Evolutionary conservation across 2,113 vertebrate species (phyloP), one percentile per base, ranked within the genome.

Genomic region (Cochlearius cochlearius): DNA sequence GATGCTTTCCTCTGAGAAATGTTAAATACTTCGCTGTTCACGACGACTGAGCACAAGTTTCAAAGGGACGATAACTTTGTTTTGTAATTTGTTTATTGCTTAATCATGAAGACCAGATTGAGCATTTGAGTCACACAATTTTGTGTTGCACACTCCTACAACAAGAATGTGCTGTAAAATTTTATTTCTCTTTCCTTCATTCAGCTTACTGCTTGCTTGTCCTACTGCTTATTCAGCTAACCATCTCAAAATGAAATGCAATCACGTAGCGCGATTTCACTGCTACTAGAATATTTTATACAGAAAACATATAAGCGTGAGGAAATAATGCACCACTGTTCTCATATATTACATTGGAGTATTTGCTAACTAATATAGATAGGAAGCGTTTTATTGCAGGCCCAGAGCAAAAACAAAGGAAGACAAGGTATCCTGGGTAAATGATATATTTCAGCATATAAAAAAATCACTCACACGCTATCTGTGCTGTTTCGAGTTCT

Each of bases 391-490:
- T 96, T 91, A 84, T 94, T 93, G 80, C 87, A 93, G 83, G 88
- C 95, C 96, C 88, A 80, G 87, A 81, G 94, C 94, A 88, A 95
- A 97, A 96, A 95, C 96, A 96, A 96, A 96, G 91, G 96, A 95
- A 95, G 94, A 94, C 80, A 83, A 50, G 45, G 81, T 89, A 92
- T n/a, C 79, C 45, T 38, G 41, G 53, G 66, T 92, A 84, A 92
- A 93, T 89, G 67, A 92, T 62, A 71, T 32, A 86, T 94, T 92
- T 88, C 73, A 39, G 77, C 49, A 20, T 5, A 25, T 67, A 60
- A 82, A 90, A 93, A 81, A 47, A 4, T 3, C 47, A 77, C 59
- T 79, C 43, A 29, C 34, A n/a, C 17, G 10, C 76, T 56, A 3
- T 73, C 49, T 67, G 56, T 53, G 25, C 72, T 36, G 38, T 27